These are phyloP conservation scores for Candoia aspera DNA, from an alignment of 2,113 vertebrate species.

Conservation along the genomic window DNA sequence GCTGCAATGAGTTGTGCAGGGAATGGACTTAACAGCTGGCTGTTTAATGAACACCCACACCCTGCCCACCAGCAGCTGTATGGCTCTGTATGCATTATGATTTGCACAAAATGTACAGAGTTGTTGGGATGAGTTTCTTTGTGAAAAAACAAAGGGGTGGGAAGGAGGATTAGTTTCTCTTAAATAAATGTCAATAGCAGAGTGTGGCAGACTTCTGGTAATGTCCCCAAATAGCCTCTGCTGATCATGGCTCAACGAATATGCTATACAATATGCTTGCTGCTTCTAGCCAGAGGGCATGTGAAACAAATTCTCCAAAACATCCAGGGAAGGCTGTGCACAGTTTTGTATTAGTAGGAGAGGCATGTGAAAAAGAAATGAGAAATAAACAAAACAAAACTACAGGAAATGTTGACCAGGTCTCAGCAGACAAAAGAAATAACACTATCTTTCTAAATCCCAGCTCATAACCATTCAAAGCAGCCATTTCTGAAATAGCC, in stretches of 20 bases:
- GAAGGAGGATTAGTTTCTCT: slow-evolving; percentile 50
- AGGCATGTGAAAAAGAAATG: background rate
- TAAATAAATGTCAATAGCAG: slow-evolving; percentile 52
- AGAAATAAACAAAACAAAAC: background rate
- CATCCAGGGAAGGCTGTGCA: background rate
- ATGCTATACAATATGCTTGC: background rate
- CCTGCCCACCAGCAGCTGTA: slow-evolving; percentile 21
- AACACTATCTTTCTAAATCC: background rate
- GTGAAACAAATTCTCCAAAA: background rate
- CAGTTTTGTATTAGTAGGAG: background rate
- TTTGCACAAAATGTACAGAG: slow-evolving; percentile 23
- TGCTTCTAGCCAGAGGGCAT: background rate
- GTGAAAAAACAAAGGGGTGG: slow-evolving; percentile 38
- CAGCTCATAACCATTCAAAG: background rate
- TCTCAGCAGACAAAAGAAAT: background rate
- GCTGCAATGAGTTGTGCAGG: background rate
- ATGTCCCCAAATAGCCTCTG: slow-evolving; percentile 28
- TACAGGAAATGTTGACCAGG: background rate
- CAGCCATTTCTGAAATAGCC: no score
- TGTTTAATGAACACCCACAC: slow-evolving; percentile 51
- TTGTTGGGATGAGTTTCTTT: slow-evolving; percentile 47
- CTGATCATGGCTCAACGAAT: background rate
- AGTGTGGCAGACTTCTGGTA: background rate
- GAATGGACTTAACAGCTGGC: slow-evolving; percentile 46
- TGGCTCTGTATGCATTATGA: slow-evolving; percentile 31